Base-by-base conservation (phyloP, 2,113 vertebrate genomes). In the Larimichthys crocea region DNA sequence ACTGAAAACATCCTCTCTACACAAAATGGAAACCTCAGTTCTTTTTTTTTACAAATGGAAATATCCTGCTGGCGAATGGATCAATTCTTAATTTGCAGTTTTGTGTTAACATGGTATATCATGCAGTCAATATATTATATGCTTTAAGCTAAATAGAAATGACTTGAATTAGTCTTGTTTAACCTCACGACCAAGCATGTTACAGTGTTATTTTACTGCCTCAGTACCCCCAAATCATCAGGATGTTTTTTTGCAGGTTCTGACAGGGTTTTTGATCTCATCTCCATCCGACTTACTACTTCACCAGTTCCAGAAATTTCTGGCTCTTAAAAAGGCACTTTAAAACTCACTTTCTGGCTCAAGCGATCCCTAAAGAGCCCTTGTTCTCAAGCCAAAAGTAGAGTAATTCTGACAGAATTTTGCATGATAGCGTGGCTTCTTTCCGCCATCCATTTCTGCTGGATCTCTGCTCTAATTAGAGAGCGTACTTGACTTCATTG, bases 61-160 rank as follows among this genome's bases (percentile, higher is more conserved):
- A 85, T 74, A 60, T 81, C 56, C 50, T 62, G 8, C 46, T 50
- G 17, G 66, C 62, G 61, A 73, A 69, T 74, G 64, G 79, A 92
- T 92, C 87, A 82, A 90, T 92, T 89, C 76, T 50, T 89, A 89
- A 90, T 90, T 89, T 93, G 80, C 74, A 65, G 75, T 82, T 72
- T 83, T 73, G 55, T 81, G 82, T 92, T 83, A 76, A 91, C 86
- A 82, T 89, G 83, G 44, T 81, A 70, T 56, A 84, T 86, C 67
- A 81, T 72, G 40, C 61, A 83, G 63, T 89, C 90, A 55, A 85
- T 92, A 85, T 69, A 76, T 40, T 20, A 20, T 68, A 61, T 66
- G 85, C 86, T 82, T 81, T 63, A 66, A 89, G 89, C 84, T 49
- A 64, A 69, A 74, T 57, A 74, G 68, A 83, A 85, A 82, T 81